Base-by-base conservation (phyloP, 2,888 invertebrate species). In the Branchipolynoe longqiensis region DNA sequence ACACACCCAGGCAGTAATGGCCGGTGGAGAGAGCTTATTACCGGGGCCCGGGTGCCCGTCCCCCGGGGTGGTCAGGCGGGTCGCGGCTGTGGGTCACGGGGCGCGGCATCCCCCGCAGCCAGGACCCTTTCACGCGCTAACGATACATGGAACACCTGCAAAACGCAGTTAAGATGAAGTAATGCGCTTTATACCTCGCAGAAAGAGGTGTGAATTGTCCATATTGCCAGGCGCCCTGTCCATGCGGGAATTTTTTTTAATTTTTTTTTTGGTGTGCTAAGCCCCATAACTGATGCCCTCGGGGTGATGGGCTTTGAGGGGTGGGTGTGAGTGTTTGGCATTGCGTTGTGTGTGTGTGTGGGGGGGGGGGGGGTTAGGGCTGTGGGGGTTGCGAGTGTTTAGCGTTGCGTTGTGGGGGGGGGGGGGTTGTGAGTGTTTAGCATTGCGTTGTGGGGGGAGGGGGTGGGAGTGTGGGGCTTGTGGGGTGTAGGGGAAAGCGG, bases 101-200 rank as follows among this genome's bases (percentile, higher is more conserved):
- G 41, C 38, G 36, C 38, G 8, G n/a, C 48, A 31, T 14, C 31
- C 54, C 78, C 48, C 38, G 36, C 38, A 4, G n/a, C 48, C 18
- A 12, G 18, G 31, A 41, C 48, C 48, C 78, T 48, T 48, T 78
- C 48, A 78, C 78, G 28, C 54, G 25, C 78, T 78, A 78, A 78
- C 48, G 78, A 78, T 78, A 78, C 78, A 78, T 78, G 31, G 78
- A 41, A 78, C 78, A 78, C 78, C 78, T 78, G 78, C 78, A 78
- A 78, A n/a, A 78, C 78, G 28, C 78, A 78, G 78, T 48, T 48
- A 78, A 78, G 78, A 78, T 78, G 78, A 78, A 78, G 54, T 78
- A 78, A 78, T 78, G 78, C 48, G 78, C 78, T 78, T 78, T 78
- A 78, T 78, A 31, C 78, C 48, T 48, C 41, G 41, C 78, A 78